Evolutionary conservation across 2,888 invertebrate genomes (phyloP), one percentile per base, ranked within the genome.

Genomic region (Drosophila stalkeri): DNA sequence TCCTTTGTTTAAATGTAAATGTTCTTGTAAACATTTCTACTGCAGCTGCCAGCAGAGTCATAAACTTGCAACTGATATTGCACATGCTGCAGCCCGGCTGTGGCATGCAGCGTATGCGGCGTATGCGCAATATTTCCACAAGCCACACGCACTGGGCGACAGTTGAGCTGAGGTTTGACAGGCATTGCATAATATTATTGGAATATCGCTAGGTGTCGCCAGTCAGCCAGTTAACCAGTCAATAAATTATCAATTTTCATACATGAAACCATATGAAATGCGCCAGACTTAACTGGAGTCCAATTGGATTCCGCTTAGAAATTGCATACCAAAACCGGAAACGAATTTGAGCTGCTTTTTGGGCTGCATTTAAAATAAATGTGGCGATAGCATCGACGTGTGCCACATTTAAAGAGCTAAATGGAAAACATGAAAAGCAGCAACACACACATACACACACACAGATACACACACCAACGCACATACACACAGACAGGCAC

Each of bases 371-470:
- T 72, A 43, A 70, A 57, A 37, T 65, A 56, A 72, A 64, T 73
- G 77, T 51, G 68, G 72, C 88, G 86, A 85, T 80, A 82, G 69
- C 85, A 74, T 89, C 88, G 75, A 85, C 85, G 88, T 84, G 89
- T 89, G 87, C 81, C 84, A 75, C 87, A 89, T 84, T 74, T 78
- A 84, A 83, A 84, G 70, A 74, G 81, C 67, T 54, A 75, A 89
- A 72, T 74, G 89, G 72, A 80, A 81, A 75, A 77, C 75, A 82
- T 75, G 79, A 74, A 76, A 72, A 73, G 61, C 86, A 72, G 68
- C 63, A 56, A 51, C 35, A 52, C 59, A 59, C 46, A 46, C 16
- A 57, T 18, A 41, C 9, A n/a, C 44, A 44, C 57, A 57, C 33
- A n/a, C n/a, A 31, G 2, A 27, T 16, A 35, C 54, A 62, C 44